Base-by-base conservation (phyloP, 2,113 vertebrate genomes). In the Rousettus leschenaultii region DNA sequence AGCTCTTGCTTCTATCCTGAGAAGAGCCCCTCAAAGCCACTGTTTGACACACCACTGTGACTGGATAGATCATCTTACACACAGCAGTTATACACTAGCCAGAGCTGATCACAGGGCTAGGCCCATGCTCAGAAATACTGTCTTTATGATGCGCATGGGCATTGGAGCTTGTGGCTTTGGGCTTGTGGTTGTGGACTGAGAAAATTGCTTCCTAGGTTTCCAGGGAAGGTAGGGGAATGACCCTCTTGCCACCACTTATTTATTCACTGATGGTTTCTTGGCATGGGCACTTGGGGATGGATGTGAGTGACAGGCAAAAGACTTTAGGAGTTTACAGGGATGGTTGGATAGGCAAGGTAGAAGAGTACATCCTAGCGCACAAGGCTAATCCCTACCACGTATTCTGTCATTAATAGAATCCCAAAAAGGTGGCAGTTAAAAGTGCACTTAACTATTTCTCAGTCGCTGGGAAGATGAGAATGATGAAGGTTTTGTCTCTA, bases 111-210 rank as follows among this genome's bases (percentile, higher is more conserved):
- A 59, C 83, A 53, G 55, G 84, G 45, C 73, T 13, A 1, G 70
- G 24, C 38, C 74, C 13, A 0, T 38, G 78, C 48, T 85, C 83
- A 89, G 78, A 91, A 94, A 78, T 38, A 30, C 86, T 59, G 4
- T 94, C 82, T 96, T 91, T 59, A 57, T 75, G 19, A 43, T 97
- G 85, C 45, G 63, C 33, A 18, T 90, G 85, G 84, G 73, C 89
- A 86, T 94, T 87, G 57, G 90, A 92, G 85, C 80, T 90, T 92
- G 95, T 95, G 96, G 95, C 92, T 97, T 97, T 95, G 83, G 65
- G 71, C 78, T 97, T 95, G 95, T 97, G 95, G 93, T 95, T 96
- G 75, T 96, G 94, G 88, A 95, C 88, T 61, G 79, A 96, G 95
- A 77, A 98, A 92, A 90, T 90, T 93, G 92, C 85, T 96, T 97